These are phyloP conservation scores for Polyommatus icarus DNA, from an alignment of 2,888 invertebrate genomes.

Conservation along the genomic window DNA sequence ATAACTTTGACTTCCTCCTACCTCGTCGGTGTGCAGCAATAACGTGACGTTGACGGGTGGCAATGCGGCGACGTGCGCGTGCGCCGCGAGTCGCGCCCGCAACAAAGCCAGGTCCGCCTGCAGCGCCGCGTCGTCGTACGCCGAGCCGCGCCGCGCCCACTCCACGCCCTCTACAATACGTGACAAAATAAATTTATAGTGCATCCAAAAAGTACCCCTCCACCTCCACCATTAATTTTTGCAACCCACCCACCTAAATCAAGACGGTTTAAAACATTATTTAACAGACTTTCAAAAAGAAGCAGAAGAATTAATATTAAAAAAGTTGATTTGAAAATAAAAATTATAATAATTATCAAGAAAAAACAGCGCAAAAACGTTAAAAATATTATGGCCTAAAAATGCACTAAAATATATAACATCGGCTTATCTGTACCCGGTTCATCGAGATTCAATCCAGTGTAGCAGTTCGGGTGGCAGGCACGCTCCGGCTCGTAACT, in stretches of 20 bases:
- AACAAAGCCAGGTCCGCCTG: constrained; percentile 42
- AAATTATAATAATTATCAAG: too few species aligned
- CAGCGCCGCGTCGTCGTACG: constrained; percentile 38
- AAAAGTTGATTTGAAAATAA: too few species aligned
- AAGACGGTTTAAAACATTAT: too few species aligned
- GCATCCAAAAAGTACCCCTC: too few species aligned
- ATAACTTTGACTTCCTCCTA: constrained; percentile 33
- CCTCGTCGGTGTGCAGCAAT: constrained; percentile 87
- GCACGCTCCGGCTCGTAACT: constrained; percentile 86
- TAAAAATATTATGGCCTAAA: too few species aligned
- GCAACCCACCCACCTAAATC: too few species aligned
- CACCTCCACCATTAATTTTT: too few species aligned
- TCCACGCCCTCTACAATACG: constrained; percentile 48
- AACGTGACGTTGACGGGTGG: constrained; percentile 82
- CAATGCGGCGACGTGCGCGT: constrained; percentile 78
- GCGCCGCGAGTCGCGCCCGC: constrained; percentile 42
- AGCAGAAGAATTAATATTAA: too few species aligned
- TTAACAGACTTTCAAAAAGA: too few species aligned
- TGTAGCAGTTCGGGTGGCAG: constrained; percentile 88
- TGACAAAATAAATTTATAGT: too few species aligned
- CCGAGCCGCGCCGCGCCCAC: constrained; percentile 47
- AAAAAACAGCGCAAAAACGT: too few species aligned
- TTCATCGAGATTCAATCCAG: constrained; percentile 84
- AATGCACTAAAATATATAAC: too few species aligned
- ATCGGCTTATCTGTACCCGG: constrained; percentile 71